Conservation (phyloP, 1,140 invertebrate species). For the Drosophila mauritiana region DNA sequence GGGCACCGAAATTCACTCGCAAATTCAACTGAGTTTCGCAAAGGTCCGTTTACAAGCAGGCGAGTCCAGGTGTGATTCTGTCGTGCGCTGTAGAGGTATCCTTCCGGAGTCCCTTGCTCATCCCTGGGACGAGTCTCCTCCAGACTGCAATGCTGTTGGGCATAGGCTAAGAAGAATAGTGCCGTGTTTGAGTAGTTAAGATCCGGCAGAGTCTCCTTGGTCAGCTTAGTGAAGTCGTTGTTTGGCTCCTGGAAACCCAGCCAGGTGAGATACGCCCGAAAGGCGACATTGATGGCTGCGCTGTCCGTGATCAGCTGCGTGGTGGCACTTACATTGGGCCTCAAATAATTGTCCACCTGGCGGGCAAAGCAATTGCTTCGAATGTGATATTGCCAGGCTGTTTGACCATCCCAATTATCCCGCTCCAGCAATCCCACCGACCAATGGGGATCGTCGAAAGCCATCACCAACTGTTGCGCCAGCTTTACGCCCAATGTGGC, state of each 20-base stretch:
- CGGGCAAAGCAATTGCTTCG: conserved; percentile 95
- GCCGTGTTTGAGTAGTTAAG: conserved; percentile 85
- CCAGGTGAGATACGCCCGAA: conserved; percentile 85
- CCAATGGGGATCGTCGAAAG: conserved; percentile 98
- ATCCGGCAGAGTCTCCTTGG: conserved; percentile 67
- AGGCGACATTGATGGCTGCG: conserved; percentile 87
- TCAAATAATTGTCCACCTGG: conserved; percentile 89
- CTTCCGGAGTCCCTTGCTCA: conserved; percentile 58
- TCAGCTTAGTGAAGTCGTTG: conserved; percentile 58
- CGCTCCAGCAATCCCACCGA: conserved; percentile 89
- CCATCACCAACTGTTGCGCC: conserved; percentile 96
- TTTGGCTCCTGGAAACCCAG: conserved; percentile 63
- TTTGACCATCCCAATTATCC: conserved; percentile 97
- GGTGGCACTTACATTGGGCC: conserved; percentile 86
- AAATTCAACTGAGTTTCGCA: conserved; percentile 67
- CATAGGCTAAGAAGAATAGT: conserved; percentile 90
- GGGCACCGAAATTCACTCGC: conserved; percentile 66
- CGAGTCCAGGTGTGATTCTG: conserved; percentile 60
- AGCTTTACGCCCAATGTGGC: conserved; percentile 97
- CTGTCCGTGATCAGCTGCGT: conserved; percentile 89
- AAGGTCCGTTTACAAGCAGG: conserved; percentile 61
- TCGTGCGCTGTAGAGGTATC: conserved; percentile 51
- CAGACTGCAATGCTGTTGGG: conserved; percentile 85
- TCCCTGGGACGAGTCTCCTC: not conserved
- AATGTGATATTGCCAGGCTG: conserved; percentile 94